These are phyloP conservation scores for Tenrec ecaudatus DNA, from an alignment of 2,113 vertebrate species.

Conservation along the genomic window DNA sequence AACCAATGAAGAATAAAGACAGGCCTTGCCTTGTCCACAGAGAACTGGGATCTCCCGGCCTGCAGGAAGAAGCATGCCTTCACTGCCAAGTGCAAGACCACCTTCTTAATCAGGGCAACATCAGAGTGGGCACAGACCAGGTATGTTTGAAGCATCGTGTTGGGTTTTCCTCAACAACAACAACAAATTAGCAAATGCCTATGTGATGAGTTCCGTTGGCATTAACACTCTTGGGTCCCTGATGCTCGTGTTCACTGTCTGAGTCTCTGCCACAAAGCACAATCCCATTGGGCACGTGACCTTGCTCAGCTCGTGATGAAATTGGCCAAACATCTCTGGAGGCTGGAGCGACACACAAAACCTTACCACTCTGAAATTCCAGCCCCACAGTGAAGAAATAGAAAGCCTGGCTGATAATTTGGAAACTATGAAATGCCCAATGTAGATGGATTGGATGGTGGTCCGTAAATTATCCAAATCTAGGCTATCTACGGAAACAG, in stretches of 20 bases:
- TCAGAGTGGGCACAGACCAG: not conserved
- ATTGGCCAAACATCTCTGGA: not conserved
- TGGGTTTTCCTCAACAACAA: slow-evolving; percentile 3
- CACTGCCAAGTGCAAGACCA: slow-evolving; percentile 78
- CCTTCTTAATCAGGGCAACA: slow-evolving; percentile 38
- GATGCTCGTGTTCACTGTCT: not conserved
- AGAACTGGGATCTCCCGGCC: slow-evolving; percentile 82
- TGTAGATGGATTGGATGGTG: not conserved
- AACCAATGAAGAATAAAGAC: slow-evolving; percentile 81
- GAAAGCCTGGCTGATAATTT: not conserved
- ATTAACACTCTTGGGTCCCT: slow-evolving; percentile 34
- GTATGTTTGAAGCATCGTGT: not conserved
- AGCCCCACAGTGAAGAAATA: not conserved
- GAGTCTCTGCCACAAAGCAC: not conserved
- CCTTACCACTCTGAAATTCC: slow-evolving; percentile 19
- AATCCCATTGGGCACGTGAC: not conserved
- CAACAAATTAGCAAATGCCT: not conserved
- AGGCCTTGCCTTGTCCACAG: slow-evolving; percentile 84
- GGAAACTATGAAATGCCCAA: not conserved
- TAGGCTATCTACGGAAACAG: not conserved
- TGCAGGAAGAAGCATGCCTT: slow-evolving; percentile 78
- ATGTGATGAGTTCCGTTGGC: not conserved
- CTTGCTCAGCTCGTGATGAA: not conserved
- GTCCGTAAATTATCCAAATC: not conserved
- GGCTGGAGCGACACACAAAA: not conserved